Evolutionary conservation across 2,797 vertebrate genomes (phyloP).

Genomic region (Botia kubotai): DNA sequence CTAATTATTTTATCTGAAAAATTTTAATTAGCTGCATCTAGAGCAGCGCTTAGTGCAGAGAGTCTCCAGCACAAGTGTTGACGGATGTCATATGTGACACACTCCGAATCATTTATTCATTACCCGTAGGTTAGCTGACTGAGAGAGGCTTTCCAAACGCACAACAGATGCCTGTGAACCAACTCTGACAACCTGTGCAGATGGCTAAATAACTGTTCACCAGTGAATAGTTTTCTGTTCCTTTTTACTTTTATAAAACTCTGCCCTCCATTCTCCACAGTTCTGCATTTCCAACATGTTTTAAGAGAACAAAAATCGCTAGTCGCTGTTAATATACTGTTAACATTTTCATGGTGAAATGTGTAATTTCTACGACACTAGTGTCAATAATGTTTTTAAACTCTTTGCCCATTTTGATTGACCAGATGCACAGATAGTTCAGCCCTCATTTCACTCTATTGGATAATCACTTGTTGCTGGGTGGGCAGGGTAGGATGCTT

Average conservation of each 20-base stretch:
- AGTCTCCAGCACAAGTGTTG: slow-evolving; percentile 67
- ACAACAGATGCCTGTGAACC: slow-evolving; percentile 49
- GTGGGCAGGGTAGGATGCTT: too few species aligned
- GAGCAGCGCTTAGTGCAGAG: slow-evolving; percentile 62
- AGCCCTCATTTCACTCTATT: neutral
- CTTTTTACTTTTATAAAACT: slow-evolving; percentile 11
- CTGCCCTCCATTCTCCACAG: neutral
- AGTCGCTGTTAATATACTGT: neutral
- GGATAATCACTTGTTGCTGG: too few species aligned
- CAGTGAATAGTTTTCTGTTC: slow-evolving; percentile 10
- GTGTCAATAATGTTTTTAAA: neutral
- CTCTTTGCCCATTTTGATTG: neutral
- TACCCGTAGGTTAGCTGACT: slow-evolving; percentile 52
- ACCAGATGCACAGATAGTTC: neutral
- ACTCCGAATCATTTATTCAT: slow-evolving; percentile 65
- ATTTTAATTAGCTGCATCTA: slow-evolving; percentile 82
- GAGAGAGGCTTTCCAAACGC: slow-evolving; percentile 41
- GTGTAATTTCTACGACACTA: neutral
- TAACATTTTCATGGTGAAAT: neutral
- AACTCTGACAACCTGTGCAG: slow-evolving; percentile 51
- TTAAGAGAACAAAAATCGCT: neutral
- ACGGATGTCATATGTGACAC: slow-evolving; percentile 66
- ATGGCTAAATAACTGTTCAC: slow-evolving; percentile 53
- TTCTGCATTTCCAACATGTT: neutral
- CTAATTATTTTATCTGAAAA: slow-evolving; percentile 83